Base-by-base conservation (phyloP, 1,140 invertebrate species). In the Drosophila dunni region DNA sequence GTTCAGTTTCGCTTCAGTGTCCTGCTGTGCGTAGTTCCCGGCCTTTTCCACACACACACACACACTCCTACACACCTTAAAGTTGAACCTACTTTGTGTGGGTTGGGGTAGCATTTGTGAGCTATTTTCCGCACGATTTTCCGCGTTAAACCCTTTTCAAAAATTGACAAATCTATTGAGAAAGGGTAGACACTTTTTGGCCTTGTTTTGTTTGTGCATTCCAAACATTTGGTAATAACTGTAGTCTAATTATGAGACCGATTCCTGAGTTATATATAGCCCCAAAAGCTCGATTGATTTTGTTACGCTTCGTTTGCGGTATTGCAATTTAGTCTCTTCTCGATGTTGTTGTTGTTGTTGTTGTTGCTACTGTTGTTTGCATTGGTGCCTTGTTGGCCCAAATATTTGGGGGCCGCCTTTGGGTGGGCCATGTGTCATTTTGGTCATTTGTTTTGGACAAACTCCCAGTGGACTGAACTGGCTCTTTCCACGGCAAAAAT, bases 371-470 rank as follows among this genome's bases (percentile, higher is more conserved):
- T 36, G 33, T 29, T 29, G 29, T 33, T 62, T 36, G 38, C 9
- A 45, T 46, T 20, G 8, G 15, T 44, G 7, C 42, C 53, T 36
- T 76, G 63, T 77, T 80, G 83, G 79, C 72, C 79, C 68, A 88
- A 56, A 86, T 88, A 69, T 79, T 79, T 78, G 15, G 15, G 15
- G 15, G 34, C 63, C 44, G 51, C 48, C 60, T 64, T 61, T 45
- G 34, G 46, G 20, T 40, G 20, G 72, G 72, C 75, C 83, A 82
- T 89, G 84, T 89, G 80, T 89, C 84, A 89, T 88, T 89, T 89
- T 83, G 84, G 69, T 84, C 84, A 89, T 88, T 88, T 89, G 84
- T 89, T 88, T 88, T 83, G 64, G 84, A 78, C 80, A 89, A 89
- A 60, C 68, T 63, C 72, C 76, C 65, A 65, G 72, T 72, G 57